A percentile compares a stretch with the other conserved stretches of the same genome.
phyloP scores from a whole-genome alignment of 1,140 invertebrate genomes.

The Sycophaga agraensis region DNA sequence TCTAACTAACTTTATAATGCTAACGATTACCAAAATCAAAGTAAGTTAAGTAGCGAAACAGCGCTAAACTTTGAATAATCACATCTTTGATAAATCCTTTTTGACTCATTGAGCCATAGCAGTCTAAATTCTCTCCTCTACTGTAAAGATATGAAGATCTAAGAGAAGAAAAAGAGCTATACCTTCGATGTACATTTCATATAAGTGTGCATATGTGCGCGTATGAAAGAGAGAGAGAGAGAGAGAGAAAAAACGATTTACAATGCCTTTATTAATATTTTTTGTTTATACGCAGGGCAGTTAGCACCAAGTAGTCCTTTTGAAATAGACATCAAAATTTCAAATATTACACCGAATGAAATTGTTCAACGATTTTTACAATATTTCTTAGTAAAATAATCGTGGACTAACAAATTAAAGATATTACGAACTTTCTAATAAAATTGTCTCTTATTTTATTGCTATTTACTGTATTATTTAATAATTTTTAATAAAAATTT shows the following conservation, averaged over 20 bases:
- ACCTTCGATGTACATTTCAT: too few relatives aligned
- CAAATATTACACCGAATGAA: too few relatives aligned
- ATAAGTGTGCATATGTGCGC: too few relatives aligned
- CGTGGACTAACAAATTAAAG: too few relatives aligned
- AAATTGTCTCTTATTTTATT: slow-evolving; percentile 8
- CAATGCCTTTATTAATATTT: background rate
- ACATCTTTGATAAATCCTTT: slow-evolving; percentile 41
- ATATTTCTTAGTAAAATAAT: too few relatives aligned
- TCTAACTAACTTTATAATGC: too few relatives aligned
- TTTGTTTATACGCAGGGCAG: slow-evolving; percentile 4
- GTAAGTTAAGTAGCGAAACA: background rate
- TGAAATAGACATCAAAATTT: too few relatives aligned
- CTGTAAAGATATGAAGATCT: slow-evolving; percentile 8
- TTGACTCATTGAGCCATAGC: slow-evolving; percentile 49
- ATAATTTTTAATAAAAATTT: too few relatives aligned
- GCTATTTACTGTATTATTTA: slow-evolving; percentile 3
- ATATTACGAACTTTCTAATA: too few relatives aligned
- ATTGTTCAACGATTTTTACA: too few relatives aligned
- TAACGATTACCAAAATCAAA: background rate
- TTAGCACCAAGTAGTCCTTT: slow-evolving; percentile 19
- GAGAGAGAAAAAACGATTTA: slow-evolving; percentile 7
- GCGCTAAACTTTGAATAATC: background rate
- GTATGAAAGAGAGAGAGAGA: background rate
- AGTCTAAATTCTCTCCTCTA: slow-evolving; percentile 55
- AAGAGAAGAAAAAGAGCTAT: background rate